Conservation (phyloP, 2,888 invertebrate genomes). For the Craniophora ligustri region DNA sequence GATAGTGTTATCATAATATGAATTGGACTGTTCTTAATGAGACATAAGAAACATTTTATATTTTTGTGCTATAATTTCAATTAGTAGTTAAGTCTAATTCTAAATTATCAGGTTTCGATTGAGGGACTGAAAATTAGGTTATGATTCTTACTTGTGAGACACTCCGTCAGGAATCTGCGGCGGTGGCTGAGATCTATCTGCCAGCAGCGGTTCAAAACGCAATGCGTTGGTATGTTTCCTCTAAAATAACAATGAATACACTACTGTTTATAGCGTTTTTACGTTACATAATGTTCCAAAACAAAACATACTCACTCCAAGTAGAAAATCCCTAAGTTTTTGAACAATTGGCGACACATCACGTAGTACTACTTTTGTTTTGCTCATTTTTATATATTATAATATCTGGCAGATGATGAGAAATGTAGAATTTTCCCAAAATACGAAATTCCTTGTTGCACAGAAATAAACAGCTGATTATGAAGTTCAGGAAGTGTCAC, state of each 20-base stretch:
- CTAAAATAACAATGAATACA: slow-evolving; percentile 71
- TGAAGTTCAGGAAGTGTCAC: slow-evolving; percentile 26
- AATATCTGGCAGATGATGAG: background rate
- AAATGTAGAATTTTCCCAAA: slow-evolving; percentile 8
- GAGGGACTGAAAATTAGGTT: slow-evolving; percentile 16
- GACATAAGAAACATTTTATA: too few species aligned
- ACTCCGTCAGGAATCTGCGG: slow-evolving; percentile 95
- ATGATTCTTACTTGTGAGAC: slow-evolving; percentile 88
- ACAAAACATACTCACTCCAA: slow-evolving; percentile 88
- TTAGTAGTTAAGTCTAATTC: too few species aligned
- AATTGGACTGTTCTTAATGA: too few species aligned
- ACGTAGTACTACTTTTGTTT: slow-evolving; percentile 85
- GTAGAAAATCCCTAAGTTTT: slow-evolving; percentile 89
- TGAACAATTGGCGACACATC: slow-evolving; percentile 91
- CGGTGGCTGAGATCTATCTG: slow-evolving; percentile 93
- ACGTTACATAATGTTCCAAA: slow-evolving; percentile 68
- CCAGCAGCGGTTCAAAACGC: slow-evolving; percentile 90
- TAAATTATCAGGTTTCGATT: background rate
- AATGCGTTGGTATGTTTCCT: slow-evolving; percentile 89
- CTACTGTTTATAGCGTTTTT: slow-evolving; percentile 18
- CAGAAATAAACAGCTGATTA: slow-evolving; percentile 48
- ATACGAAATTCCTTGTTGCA: background rate
- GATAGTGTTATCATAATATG: too few species aligned
- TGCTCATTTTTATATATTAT: slow-evolving; percentile 69
- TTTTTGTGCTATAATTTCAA: too few species aligned